Base-by-base conservation (phyloP, 2,888 invertebrate species). In the Dendrolimus houi region DNA sequence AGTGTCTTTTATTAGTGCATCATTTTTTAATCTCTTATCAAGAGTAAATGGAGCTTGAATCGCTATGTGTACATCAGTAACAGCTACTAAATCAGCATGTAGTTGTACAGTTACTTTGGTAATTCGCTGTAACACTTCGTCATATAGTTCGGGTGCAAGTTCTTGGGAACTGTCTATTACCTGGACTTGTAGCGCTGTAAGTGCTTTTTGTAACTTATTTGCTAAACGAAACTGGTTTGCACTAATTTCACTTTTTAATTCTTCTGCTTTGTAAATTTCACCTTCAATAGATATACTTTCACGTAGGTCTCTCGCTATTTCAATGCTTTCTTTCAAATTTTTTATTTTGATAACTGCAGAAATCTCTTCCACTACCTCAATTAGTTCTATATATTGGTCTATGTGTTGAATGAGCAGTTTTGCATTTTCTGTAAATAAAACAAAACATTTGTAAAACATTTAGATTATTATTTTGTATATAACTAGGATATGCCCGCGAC, bases 351-450 rank as follows among this genome's bases (percentile, higher is more conserved):
- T 71, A 8, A 79, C 59, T 52, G 79, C 75, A 10, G 79, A 77
- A 59, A 80, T 72, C 75, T 85, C 83, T 71, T 83, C 81, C n/a
- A 84, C 72, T 52, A 77, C 77, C 74, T 85, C 81, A 57, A 83
- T 75, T 8, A 83, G 62, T 64, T 86, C 81, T 59, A 86, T 81
- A 56, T 83, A 85, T 62, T 83, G 76, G 57, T 85, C 79, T 41
- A 87, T 79, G 56, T 81, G 78, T 55, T 79, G 68, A 57, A 81
- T 58, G 9, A 85, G 68, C 40, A 73, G 62, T 41, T 71, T 63
- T 13, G 73, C 59, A 62, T 71, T 68, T 57, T 72, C 86, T 87
- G 80, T 60, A 81, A 85, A 60, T 7, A 12, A 47, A 6, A 47
- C 8, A 47, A 47, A 10, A 10, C 9, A 9, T 47, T 10, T 8